Conservation (phyloP, 1,140 invertebrate species). For the Macrosteles quadrilineatus region DNA sequence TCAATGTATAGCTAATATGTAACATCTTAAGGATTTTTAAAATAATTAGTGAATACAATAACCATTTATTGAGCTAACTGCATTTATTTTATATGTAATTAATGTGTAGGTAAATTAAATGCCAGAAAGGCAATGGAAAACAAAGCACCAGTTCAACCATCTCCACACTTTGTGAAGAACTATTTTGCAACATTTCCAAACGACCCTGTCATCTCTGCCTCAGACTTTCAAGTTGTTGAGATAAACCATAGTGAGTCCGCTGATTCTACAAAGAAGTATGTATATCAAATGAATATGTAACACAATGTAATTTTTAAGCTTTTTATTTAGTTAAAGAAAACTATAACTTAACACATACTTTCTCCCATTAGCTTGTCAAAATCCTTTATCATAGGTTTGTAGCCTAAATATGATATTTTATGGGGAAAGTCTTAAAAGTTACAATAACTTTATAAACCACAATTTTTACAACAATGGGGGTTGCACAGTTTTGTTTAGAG, state of each 20-base stretch:
- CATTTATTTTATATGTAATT: no score
- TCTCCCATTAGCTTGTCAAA: no score
- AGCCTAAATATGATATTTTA: no score
- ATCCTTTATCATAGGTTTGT: no score
- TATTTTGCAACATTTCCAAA: conserved; percentile 84
- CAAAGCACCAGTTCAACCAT: conserved; percentile 72
- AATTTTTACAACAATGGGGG: no score
- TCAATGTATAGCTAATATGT: neutral
- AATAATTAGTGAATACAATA: neutral
- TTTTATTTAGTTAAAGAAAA: no score
- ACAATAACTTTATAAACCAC: no score
- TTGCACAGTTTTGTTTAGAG: no score
- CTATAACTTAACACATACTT: no score
- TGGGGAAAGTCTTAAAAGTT: no score
- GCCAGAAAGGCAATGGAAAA: conserved; percentile 69
- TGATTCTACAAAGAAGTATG: neutral
- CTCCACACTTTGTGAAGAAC: conserved; percentile 78
- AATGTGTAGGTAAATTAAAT: conserved; percentile 62
- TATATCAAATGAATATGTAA: no score
- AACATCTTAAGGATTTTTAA: conserved; percentile 42
- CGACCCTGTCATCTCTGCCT: conserved; percentile 66
- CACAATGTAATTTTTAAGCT: no score
- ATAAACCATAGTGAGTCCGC: neutral
- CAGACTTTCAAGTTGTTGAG: conserved; percentile 34
- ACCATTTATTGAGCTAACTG: neutral